Percentiles rank a stretch among this genome's conserved stretches.
phyloP scores from a whole-genome alignment of 2,113 vertebrate species.

The Perca flavescens region DNA sequence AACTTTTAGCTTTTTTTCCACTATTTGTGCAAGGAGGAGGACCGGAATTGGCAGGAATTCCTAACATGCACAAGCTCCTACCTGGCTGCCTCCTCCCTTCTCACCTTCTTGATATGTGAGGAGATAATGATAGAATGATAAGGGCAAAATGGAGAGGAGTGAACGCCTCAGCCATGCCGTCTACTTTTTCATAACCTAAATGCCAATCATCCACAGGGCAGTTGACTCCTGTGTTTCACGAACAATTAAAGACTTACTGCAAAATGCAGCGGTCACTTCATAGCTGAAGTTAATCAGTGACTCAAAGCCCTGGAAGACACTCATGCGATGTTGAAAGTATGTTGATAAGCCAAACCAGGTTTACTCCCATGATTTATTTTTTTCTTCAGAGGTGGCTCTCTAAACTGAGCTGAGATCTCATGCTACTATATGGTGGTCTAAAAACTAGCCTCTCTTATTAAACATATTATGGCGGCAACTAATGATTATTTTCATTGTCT shows the following conservation, averaged over 20 bases:
- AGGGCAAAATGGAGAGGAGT: slow-evolving; percentile 30
- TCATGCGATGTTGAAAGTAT: slow-evolving; percentile 9
- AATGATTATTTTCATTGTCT: no score
- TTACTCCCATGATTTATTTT: background rate
- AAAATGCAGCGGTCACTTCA: slow-evolving; percentile 27
- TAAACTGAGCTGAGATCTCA: background rate
- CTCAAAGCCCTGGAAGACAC: slow-evolving; percentile 16
- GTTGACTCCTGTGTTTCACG: slow-evolving; percentile 11
- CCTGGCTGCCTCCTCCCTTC: slow-evolving; percentile 54
- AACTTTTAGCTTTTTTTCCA: slow-evolving; percentile 56
- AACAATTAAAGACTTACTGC: slow-evolving; percentile 31
- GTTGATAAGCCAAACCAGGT: background rate
- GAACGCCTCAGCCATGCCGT: slow-evolving; percentile 17
- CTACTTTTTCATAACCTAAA: slow-evolving; percentile 28
- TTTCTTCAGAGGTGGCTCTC: background rate
- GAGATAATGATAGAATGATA: slow-evolving; percentile 71
- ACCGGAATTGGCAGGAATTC: slow-evolving; percentile 62
- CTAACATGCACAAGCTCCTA: slow-evolving; percentile 63
- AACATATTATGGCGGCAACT: background rate
- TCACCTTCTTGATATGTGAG: slow-evolving; percentile 54
- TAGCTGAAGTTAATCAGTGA: slow-evolving; percentile 49
- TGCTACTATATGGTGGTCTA: background rate
- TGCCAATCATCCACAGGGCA: slow-evolving; percentile 17
- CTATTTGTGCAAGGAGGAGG: slow-evolving; percentile 83
- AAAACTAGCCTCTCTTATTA: slow-evolving; percentile 1